A percentile compares a stretch with the other conserved stretches of the same genome.
Conservation (phyloP, 2,797 vertebrate genomes). For the Acridotheres tristis region DNA sequence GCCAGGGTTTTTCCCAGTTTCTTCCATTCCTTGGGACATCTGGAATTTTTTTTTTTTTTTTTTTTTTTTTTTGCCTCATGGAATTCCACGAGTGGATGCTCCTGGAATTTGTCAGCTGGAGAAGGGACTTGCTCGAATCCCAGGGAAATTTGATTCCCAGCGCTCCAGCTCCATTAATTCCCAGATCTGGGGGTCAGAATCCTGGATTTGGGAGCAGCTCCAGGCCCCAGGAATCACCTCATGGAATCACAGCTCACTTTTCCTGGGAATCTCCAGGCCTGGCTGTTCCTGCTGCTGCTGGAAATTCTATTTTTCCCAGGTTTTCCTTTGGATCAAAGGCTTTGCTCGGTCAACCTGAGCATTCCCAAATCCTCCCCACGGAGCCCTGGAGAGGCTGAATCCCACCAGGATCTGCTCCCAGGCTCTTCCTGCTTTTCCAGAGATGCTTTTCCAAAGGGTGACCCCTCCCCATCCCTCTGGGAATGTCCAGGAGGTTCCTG, state of each 20-base stretch:
- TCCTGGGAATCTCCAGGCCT: background rate
- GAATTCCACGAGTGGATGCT: background rate
- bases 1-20: background rate
- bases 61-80: background rate
- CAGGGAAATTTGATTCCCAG: background rate
- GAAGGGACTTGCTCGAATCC: rapidly evolving
- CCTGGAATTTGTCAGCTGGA: background rate
- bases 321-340: background rate
- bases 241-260: background rate
- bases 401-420: background rate
- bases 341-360: background rate
- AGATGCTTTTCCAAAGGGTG: background rate
- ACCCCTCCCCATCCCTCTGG: background rate
- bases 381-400: background rate
- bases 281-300: background rate
- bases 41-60: background rate
- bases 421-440: background rate
- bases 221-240: background rate
- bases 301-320: background rate
- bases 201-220: background rate
- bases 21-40: background rate
- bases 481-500: background rate
- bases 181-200: background rate
- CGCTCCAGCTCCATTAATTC: no score
- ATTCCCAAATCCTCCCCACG: background rate